These are phyloP conservation scores for Leucoma salicis DNA, from an alignment of 2,888 invertebrate species.

Conservation along the genomic window DNA sequence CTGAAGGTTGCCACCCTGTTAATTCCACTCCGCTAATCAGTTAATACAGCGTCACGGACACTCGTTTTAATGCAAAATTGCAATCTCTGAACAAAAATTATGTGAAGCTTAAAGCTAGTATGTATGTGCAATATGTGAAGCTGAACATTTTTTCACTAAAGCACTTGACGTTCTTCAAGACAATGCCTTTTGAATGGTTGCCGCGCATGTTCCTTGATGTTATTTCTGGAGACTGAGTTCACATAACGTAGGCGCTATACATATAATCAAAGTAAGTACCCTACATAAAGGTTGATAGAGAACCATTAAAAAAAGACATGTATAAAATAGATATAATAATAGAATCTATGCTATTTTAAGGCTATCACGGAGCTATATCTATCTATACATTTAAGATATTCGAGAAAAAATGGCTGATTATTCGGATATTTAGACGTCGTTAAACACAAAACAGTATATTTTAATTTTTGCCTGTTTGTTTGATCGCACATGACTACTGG, in stretches of 20 bases:
- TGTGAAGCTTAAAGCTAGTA: conserved; percentile 4
- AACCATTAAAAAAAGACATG: too few species aligned
- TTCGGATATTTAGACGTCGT: too few species aligned
- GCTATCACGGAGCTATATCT: too few species aligned
- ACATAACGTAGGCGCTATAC: conserved; percentile 20
- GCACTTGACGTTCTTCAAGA: conserved; percentile 30
- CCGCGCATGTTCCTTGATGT: conserved; percentile 40
- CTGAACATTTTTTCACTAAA: conserved; percentile 28
- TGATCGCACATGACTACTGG: too few species aligned
- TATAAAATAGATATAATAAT: too few species aligned
- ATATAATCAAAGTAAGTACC: conserved; percentile 38
- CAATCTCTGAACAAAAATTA: conserved; percentile 16
- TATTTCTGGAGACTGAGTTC: conserved; percentile 30
- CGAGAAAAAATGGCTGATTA: too few species aligned
- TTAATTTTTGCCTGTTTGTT: too few species aligned
- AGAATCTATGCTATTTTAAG: too few species aligned
- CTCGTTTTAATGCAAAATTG: neutral
- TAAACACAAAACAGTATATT: too few species aligned
- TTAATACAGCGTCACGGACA: conserved; percentile 36
- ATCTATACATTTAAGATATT: too few species aligned
- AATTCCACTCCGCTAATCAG: conserved; percentile 61
- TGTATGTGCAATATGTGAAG: conserved; percentile 10
- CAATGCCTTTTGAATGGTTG: conserved; percentile 32
- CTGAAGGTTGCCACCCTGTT: conserved; percentile 61
- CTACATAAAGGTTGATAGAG: too few species aligned